Evolutionary conservation across 2,113 vertebrate species (phyloP).

Genomic region (Dolichotis patagonum): DNA sequence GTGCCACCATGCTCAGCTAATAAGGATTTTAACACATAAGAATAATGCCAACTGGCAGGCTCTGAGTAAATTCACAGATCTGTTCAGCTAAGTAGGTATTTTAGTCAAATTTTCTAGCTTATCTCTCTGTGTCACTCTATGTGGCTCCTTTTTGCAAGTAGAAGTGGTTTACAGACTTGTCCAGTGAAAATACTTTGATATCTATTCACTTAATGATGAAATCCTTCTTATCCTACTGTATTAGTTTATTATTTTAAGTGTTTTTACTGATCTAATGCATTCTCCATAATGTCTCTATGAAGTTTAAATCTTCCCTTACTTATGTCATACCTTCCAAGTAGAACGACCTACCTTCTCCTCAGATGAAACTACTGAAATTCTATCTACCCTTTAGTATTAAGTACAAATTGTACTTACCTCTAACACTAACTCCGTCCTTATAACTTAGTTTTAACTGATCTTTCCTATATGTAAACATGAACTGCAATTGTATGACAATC

Average conservation of each 20-base stretch:
- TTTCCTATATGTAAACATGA: background rate
- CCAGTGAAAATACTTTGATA: background rate
- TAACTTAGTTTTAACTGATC: background rate
- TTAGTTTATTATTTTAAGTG: background rate
- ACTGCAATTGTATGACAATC: background rate
- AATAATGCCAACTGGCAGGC: background rate
- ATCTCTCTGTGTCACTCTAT: background rate
- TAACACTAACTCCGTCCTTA: background rate
- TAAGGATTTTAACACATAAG: conserved; percentile 9
- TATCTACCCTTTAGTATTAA: background rate
- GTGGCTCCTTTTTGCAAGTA: background rate
- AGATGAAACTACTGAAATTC: background rate
- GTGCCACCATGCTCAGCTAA: background rate
- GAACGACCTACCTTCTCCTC: background rate
- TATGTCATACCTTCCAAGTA: background rate
- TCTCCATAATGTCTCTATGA: background rate
- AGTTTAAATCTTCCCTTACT: background rate
- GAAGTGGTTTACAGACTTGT: background rate
- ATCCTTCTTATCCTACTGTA: background rate
- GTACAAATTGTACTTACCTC: background rate
- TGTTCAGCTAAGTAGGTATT: background rate
- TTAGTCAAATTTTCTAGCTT: conserved; percentile 19
- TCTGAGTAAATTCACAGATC: background rate
- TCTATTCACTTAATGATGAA: conserved; percentile 4
- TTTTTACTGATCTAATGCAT: background rate